A percentile compares a stretch with the other conserved stretches of the same genome.
Evolutionary conservation across 2,888 invertebrate species (phyloP).

Genomic region (Oxyscelio sp.): DNA sequence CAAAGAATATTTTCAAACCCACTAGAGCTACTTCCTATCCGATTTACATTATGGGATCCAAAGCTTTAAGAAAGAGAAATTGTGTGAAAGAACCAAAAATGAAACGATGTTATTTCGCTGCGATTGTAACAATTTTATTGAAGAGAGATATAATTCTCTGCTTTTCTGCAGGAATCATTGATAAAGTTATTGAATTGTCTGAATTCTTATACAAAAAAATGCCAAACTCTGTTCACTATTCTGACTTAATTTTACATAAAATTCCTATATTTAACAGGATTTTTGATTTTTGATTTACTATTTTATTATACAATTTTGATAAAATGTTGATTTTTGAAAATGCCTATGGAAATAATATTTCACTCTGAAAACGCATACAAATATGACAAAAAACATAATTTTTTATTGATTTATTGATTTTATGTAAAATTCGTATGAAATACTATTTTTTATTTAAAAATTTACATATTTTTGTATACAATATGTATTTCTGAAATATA

Average conservation of each 20-base stretch:
- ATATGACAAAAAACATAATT: no score
- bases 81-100: constrained; percentile 81
- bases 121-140: constrained; percentile 82
- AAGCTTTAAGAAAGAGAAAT: constrained; percentile 80
- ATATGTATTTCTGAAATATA: no score
- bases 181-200: constrained; percentile 83
- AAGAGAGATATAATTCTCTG: constrained; percentile 86
- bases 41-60: no score
- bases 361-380: no score
- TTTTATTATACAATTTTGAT: constrained; percentile 80
- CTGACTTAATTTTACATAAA: constrained; percentile 83
- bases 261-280: constrained; percentile 84
- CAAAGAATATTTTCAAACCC: no score
- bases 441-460: no score
- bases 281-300: constrained; percentile 83
- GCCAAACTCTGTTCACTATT: constrained; percentile 81
- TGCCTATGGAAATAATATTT: no score
- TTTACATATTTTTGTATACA: no score
- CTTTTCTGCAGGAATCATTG: constrained; percentile 82
- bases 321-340: no score
- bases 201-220: constrained; percentile 83
- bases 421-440: no score
- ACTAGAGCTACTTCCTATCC: no score
- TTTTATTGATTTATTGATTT: no score
- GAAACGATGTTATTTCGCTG: constrained; percentile 86